A percentile compares a stretch with the other conserved stretches of the same genome.
Evolutionary conservation across 2,888 invertebrate genomes (phyloP).

Genomic region (Odontothrips loti): DNA sequence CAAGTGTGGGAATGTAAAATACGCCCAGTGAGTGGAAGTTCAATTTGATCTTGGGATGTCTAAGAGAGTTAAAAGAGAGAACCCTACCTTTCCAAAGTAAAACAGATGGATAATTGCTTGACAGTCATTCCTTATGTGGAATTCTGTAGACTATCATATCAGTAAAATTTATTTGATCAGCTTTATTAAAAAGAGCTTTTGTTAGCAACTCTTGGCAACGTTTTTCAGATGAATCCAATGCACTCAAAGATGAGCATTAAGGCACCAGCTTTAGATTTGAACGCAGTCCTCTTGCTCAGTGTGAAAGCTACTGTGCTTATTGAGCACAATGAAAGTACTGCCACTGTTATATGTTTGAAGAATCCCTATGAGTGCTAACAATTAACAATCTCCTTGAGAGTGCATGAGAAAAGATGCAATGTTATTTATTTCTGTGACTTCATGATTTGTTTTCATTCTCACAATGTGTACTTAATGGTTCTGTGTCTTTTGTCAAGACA

Average conservation of each 20-base stretch:
- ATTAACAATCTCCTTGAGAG: not conserved
- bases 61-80: not conserved
- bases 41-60: not conserved
- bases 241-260: no score
- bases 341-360: not conserved
- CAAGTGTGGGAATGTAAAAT: not conserved
- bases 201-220: no score
- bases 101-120: no score
- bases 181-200: no score
- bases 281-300: no score
- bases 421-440: not conserved
- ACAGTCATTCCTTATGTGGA: no score
- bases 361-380: not conserved
- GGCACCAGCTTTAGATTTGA: no score
- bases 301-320: not conserved
- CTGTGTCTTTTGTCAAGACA: not conserved
- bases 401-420: not conserved
- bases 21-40: not conserved
- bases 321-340: not conserved
- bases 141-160: no score
- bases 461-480: constrained; percentile 11
- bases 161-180: no score
- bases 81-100: no score
- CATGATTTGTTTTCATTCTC: not conserved
- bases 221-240: no score